Evolutionary conservation across 2,113 vertebrate species (phyloP).

Genomic region (Scortum barcoo): DNA sequence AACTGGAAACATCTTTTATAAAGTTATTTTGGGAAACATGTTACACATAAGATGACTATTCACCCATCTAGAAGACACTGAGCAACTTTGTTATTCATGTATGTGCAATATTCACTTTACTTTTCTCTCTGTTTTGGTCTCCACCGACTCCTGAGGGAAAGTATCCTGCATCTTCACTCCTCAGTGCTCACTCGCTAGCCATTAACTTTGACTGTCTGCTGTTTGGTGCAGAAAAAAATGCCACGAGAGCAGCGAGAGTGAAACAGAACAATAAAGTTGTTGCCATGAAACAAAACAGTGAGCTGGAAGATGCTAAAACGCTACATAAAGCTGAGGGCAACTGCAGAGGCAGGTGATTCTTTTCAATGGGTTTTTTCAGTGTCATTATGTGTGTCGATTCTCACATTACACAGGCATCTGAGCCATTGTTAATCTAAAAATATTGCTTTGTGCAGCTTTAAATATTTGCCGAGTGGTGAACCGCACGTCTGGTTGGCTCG

Average conservation of each 20-base stretch:
- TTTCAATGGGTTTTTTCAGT: not conserved
- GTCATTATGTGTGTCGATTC: not conserved
- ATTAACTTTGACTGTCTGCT: not conserved
- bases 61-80: not conserved
- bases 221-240: not conserved
- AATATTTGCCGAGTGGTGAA: not conserved
- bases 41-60: not conserved
- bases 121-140: slow-evolving; percentile 3
- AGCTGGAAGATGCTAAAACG: not conserved
- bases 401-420: not conserved
- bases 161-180: not conserved
- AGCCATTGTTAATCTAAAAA: not conserved
- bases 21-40: not conserved
- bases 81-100: not conserved
- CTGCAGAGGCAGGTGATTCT: not conserved
- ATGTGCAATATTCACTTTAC: not conserved
- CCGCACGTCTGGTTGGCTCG: slow-evolving; percentile 11
- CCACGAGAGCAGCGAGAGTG: not conserved
- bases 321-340: not conserved
- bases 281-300: slow-evolving; percentile 12
- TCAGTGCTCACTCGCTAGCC: not conserved
- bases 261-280: not conserved
- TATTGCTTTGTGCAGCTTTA: slow-evolving; percentile 6
- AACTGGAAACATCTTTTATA: not conserved
- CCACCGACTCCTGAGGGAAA: not conserved